Base-by-base conservation (phyloP, 2,888 invertebrate species). In the Saturnia pavonia region DNA sequence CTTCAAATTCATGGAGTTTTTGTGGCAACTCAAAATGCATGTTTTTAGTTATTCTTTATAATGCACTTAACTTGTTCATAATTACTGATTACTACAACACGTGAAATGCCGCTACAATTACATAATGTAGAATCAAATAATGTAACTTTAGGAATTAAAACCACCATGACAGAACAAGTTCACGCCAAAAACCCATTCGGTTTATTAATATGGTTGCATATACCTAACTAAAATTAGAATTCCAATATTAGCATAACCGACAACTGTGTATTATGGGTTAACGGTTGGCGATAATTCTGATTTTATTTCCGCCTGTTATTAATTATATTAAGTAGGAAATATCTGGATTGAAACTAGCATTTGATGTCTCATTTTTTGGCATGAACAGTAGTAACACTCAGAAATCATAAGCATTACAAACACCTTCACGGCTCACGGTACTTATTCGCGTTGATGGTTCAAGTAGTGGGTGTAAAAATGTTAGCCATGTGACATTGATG, bases 381-480 rank as follows among this genome's bases (percentile, higher is more conserved):
- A 80, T 75, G 72, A 73, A 74, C 63, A 75, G 71, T 73, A 75
- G 71, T 73, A 73, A 76, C 75, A 71, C 76, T 80, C 72, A 74
- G 69, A 65, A 25, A 75, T 79, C 72, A 74, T 69, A 68, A 22
- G 68, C 34, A 65, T 70, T 70, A 70, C 63, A 68, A 40, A 65
- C 65, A 74, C 72, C 70, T 74, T 74, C 72, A 75, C 76, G 78
- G 73, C 74, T 74, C 72, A 74, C 76, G 78, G 73, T 74, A 75
- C 57, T 73, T 73, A 75, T 66, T 74, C 73, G 76, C 75, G 68
- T 42, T 78, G 80, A 84, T 84, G 85, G 79, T 85, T 85, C 79
- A 82, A 83, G 87, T 87, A 83, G 87, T 87, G 87, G 86, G 87
- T 85, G 88, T 85, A 78, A 82, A 81, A 82, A 78, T 80, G 80